phyloP scores from a whole-genome alignment of 2,797 vertebrate genomes.

The Hybognathus amarus region DNA sequence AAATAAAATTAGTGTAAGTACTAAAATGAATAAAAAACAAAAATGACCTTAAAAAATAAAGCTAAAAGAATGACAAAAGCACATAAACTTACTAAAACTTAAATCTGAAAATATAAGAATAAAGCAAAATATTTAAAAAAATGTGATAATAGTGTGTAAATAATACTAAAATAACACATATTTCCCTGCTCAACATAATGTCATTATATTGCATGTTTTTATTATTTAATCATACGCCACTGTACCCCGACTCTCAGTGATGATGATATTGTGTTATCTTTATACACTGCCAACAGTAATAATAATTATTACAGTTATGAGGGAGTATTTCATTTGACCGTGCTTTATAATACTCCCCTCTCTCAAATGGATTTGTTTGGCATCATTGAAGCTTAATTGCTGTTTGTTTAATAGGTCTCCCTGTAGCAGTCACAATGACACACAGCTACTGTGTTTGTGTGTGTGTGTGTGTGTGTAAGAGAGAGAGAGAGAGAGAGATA shows the following conservation, averaged over 20 bases:
- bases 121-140: background rate
- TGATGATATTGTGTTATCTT: background rate
- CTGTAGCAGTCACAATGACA: slow-evolving; percentile 14
- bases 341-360: background rate
- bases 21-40: background rate
- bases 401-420: slow-evolving; percentile 37
- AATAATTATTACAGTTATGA: slow-evolving; percentile 9
- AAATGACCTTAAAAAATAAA: background rate
- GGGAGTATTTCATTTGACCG: slow-evolving; percentile 12
- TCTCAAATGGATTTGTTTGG: slow-evolving; percentile 35
- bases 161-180: background rate
- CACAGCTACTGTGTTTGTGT: background rate
- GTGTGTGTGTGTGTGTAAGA: background rate
- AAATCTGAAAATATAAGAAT: background rate
- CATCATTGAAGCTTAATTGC: slow-evolving; percentile 21
- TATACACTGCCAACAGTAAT: background rate
- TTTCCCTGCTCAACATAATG: background rate
- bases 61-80: background rate
- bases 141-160: background rate
- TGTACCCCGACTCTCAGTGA: background rate
- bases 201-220: slow-evolving; percentile 8
- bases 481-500: too few relatives aligned
- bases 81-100: background rate
- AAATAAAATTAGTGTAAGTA: background rate
- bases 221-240: background rate